Conservation (phyloP, 2,113 vertebrate genomes). For the Laticauda laticaudata region DNA sequence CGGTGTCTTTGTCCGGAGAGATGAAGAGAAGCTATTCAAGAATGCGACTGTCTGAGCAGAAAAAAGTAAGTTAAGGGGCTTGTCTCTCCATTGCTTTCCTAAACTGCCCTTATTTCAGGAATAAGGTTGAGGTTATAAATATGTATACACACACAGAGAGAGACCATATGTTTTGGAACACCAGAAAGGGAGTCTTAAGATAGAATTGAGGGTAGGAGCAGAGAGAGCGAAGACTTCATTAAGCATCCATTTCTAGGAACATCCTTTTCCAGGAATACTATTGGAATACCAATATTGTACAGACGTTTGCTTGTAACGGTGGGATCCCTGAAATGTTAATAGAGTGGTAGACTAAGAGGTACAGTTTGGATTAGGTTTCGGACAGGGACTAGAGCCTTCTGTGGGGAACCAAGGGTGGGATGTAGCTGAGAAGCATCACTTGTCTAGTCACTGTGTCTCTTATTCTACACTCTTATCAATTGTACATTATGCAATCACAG, state of each 20-base stretch:
- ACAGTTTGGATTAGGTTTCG: no score
- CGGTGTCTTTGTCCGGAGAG: not conserved
- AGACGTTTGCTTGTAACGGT: no score
- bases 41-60: not conserved
- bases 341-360: no score
- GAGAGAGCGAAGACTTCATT: not conserved
- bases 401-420: not conserved
- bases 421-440: not conserved
- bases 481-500: no score
- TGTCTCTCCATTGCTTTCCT: not conserved
- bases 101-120: not conserved
- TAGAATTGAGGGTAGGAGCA: not conserved
- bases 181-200: not conserved
- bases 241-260: not conserved
- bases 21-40: not conserved
- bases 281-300: not conserved
- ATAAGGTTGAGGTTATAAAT: not conserved
- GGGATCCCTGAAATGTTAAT: not conserved
- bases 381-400: not conserved
- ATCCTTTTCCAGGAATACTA: not conserved
- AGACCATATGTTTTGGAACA: not conserved
- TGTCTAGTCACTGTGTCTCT: not conserved
- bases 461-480: not conserved
- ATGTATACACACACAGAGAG: not conserved
- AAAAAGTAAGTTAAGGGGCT: not conserved